A percentile compares a stretch with the other conserved stretches of the same genome.
These are phyloP conservation scores for Pterocles orientalis DNA, from an alignment of 2,113 vertebrate genomes.

Conservation along the genomic window DNA sequence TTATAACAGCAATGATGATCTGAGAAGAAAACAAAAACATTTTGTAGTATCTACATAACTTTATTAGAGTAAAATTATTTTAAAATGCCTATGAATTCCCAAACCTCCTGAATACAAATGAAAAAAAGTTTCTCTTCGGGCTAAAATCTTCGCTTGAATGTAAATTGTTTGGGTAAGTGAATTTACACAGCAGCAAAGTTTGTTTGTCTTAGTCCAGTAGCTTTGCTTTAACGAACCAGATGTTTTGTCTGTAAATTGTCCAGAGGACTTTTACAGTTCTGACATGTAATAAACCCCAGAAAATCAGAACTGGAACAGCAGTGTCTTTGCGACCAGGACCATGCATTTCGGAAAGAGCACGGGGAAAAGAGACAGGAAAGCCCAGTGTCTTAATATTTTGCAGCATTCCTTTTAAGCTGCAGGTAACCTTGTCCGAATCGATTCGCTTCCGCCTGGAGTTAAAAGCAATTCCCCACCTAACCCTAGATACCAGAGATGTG, in stretches of 20 bases:
- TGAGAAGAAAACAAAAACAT: background rate
- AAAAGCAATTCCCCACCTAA: background rate
- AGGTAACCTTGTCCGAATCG: background rate
- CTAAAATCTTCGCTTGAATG: slow-evolving; percentile 56
- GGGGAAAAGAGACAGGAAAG: background rate
- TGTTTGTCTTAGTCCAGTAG: slow-evolving; percentile 75
- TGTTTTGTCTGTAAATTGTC: slow-evolving; percentile 77
- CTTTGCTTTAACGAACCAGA: slow-evolving; percentile 78
- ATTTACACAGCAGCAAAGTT: slow-evolving; percentile 74
- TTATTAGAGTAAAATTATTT: slow-evolving; percentile 48
- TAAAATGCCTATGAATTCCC: slow-evolving; percentile 26
- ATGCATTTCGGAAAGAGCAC: background rate
- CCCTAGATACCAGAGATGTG: background rate
- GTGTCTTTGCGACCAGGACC: background rate
- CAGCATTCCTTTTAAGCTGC: background rate
- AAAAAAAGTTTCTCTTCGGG: slow-evolving; percentile 50
- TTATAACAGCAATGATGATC: background rate
- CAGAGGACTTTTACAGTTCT: slow-evolving; percentile 67
- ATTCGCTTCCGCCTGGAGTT: background rate
- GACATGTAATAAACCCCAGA: slow-evolving; percentile 65
- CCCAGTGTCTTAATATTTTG: background rate
- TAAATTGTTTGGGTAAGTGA: slow-evolving; percentile 74
- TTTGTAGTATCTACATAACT: slow-evolving; percentile 19
- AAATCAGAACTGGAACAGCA: slow-evolving; percentile 10
- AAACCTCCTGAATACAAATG: slow-evolving; percentile 50